Evolutionary conservation across 2,797 vertebrate species (phyloP).

Genomic region (Tapirus indicus): DNA sequence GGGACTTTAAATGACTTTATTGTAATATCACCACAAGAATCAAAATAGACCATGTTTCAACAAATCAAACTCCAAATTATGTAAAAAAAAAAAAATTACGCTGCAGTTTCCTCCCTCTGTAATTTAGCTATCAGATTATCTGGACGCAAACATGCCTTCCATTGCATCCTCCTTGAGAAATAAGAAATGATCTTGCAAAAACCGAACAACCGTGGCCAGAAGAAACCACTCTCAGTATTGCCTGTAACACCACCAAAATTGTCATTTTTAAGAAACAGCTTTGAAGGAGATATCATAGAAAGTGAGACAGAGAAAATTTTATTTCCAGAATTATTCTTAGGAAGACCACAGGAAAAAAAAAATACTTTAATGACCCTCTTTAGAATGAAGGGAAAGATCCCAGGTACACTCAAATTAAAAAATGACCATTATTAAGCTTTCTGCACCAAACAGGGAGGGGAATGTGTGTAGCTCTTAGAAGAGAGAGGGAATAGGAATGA

Average conservation of each 20-base stretch:
- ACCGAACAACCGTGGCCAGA: neutral
- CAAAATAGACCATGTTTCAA: neutral
- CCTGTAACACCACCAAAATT: neutral
- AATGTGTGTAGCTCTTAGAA: neutral
- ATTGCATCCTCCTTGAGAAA: neutral
- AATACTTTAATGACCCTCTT: neutral
- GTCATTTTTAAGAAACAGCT: neutral
- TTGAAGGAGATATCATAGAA: slow-evolving; percentile 41
- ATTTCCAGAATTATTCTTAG: slow-evolving; percentile 28
- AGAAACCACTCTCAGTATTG: neutral
- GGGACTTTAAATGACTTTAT: neutral
- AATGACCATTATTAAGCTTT: neutral
- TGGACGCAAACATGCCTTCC: neutral
- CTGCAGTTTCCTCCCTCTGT: neutral
- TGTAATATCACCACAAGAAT: neutral
- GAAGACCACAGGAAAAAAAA: neutral
- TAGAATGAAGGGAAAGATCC: neutral
- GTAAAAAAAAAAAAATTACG: neutral
- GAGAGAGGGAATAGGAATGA: neutral
- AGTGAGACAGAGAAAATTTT: neutral
- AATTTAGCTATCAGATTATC: neutral
- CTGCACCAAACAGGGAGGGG: neutral
- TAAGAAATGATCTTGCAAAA: neutral
- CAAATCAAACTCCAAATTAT: neutral
- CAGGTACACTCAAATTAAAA: slow-evolving; percentile 20